Conservation (phyloP, 2,888 invertebrate genomes). For the Tyria jacobaeae region DNA sequence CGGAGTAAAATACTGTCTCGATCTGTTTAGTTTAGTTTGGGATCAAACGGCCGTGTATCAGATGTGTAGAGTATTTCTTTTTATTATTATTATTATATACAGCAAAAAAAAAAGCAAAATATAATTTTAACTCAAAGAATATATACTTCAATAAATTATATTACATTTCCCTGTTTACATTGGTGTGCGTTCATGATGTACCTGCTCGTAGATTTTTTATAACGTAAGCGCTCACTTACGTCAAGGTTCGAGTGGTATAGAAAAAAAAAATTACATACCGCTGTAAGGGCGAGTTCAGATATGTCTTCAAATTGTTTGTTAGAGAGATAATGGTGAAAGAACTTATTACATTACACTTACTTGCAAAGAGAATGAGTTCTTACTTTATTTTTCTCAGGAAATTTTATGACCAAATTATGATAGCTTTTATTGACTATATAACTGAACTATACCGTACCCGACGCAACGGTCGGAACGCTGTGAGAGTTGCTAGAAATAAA, state of each 20-base stretch:
- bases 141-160: slow-evolving; percentile 46
- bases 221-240: slow-evolving; percentile 34
- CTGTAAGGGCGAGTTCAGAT: slow-evolving; percentile 38
- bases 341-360: not conserved
- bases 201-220: slow-evolving; percentile 62
- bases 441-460: no score
- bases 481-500: no score
- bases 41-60: no score
- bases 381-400: not conserved
- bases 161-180: slow-evolving; percentile 34
- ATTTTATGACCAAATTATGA: no score
- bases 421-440: no score
- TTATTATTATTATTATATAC: no score
- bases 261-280: slow-evolving; percentile 63
- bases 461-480: no score
- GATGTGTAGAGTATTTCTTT: no score
- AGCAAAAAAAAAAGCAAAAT: slow-evolving; percentile 31
- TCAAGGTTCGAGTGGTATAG: slow-evolving; percentile 45
- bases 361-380: not conserved
- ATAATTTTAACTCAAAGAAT: slow-evolving; percentile 37
- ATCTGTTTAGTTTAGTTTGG: no score
- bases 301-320: no score
- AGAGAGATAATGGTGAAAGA: no score
- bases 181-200: slow-evolving; percentile 56
- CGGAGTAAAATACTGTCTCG: no score